These are phyloP conservation scores for Ataeniobius toweri DNA, from an alignment of 2,797 vertebrate species.

Conservation along the genomic window DNA sequence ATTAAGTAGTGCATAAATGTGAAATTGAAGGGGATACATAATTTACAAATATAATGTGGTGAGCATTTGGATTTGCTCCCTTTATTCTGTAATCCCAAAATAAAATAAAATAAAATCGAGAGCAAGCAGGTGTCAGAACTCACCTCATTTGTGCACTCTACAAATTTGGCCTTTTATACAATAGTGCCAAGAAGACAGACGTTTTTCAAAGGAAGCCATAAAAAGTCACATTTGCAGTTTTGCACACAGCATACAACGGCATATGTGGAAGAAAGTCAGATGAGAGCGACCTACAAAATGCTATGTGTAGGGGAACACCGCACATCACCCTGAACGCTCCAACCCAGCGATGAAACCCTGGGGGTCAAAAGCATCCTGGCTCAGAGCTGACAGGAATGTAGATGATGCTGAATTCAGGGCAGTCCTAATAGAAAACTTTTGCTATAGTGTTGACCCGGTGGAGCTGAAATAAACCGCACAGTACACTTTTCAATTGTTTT, in stretches of 20 bases:
- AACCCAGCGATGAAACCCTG: neutral
- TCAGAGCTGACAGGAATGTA: too few relatives aligned
- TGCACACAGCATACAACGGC: neutral
- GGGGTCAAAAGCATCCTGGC: neutral
- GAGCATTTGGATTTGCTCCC: neutral
- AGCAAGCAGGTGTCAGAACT: neutral
- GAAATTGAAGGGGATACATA: neutral
- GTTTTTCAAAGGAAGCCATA: neutral
- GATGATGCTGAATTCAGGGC: too few relatives aligned
- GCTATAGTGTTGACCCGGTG: neutral
- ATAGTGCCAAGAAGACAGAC: neutral
- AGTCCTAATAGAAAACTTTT: too few relatives aligned
- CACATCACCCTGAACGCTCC: neutral
- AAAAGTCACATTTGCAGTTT: neutral
- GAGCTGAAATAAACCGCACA: neutral
- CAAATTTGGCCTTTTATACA: neutral
- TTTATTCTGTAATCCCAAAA: neutral
- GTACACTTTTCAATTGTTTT: neutral
- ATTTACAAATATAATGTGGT: neutral
- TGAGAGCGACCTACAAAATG: neutral
- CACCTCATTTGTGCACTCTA: neutral
- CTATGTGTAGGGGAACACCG: neutral
- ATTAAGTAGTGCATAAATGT: neutral
- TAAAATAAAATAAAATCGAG: neutral
- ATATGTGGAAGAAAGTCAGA: neutral